phyloP scores from a whole-genome alignment of 2,113 vertebrate genomes.

The Corythaeola cristata region DNA sequence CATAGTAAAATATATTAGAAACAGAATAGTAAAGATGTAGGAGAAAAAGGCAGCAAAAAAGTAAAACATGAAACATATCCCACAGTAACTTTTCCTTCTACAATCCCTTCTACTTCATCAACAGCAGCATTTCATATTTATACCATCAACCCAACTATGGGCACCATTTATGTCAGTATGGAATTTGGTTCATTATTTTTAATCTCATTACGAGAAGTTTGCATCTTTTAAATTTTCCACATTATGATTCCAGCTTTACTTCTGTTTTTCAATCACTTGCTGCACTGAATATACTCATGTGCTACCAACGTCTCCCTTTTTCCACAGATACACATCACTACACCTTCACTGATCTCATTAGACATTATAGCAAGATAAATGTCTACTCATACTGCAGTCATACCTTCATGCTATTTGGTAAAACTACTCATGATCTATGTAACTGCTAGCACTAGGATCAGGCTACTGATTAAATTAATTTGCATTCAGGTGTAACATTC shows the following conservation, averaged over 20 bases:
- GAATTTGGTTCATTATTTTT: background rate
- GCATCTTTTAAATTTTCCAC: background rate
- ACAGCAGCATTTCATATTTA: background rate
- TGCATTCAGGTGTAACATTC: background rate
- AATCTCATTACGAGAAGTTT: background rate
- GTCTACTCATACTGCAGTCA: background rate
- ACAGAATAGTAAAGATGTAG: background rate
- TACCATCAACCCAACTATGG: background rate
- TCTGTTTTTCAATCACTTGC: background rate
- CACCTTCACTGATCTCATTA: background rate
- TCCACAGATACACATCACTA: background rate
- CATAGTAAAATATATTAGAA: background rate
- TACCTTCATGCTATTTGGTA: background rate
- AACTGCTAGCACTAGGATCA: background rate
- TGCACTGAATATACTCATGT: background rate
- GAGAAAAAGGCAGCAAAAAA: background rate
- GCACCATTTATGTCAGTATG: background rate
- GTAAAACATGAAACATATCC: background rate
- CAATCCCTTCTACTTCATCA: background rate
- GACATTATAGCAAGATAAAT: background rate
- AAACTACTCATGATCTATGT: background rate
- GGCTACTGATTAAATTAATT: background rate
- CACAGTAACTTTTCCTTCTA: background rate
- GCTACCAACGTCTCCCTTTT: background rate
- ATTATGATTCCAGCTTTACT: background rate